These are phyloP conservation scores for Dexiosoma caninum DNA, from an alignment of 2,888 invertebrate species.

Conservation along the genomic window DNA sequence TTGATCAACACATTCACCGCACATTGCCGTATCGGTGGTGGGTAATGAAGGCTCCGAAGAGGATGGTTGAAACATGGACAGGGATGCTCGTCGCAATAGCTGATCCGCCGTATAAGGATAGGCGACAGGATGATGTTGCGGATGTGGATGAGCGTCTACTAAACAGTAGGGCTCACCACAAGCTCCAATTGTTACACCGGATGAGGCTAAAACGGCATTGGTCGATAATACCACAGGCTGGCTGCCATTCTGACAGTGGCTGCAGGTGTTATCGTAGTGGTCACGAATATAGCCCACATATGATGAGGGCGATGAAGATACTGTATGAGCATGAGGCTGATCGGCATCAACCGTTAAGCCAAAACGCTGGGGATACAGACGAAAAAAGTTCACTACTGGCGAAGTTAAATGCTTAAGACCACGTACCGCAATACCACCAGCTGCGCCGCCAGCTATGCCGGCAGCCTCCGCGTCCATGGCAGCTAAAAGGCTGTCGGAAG, in stretches of 20 bases:
- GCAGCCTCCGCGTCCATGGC: constrained; percentile 48
- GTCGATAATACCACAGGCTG: constrained; percentile 74
- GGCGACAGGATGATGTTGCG: constrained; percentile 73
- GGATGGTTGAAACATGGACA: constrained; percentile 74
- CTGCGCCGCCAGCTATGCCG: constrained; percentile 55
- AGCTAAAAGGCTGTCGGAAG: constrained; percentile 61
- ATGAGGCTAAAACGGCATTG: constrained; percentile 70
- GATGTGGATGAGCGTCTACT: constrained; percentile 74
- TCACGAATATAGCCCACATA: constrained; percentile 75
- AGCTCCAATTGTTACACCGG: constrained; percentile 72
- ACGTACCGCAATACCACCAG: constrained; percentile 53
- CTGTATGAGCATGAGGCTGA: constrained; percentile 69
- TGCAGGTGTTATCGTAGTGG: constrained; percentile 74
- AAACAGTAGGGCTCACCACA: constrained; percentile 73
- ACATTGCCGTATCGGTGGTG: constrained; percentile 75
- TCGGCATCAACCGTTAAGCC: constrained; percentile 60
- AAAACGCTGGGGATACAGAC: constrained; percentile 65
- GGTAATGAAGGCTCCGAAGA: constrained; percentile 76
- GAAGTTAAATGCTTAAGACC: constrained; percentile 74
- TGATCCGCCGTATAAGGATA: constrained; percentile 72
- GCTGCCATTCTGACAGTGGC: constrained; percentile 75
- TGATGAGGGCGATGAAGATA: constrained; percentile 74
- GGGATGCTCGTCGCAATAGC: constrained; percentile 71
- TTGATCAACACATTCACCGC: constrained; percentile 76
- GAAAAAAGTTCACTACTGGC: constrained; percentile 77